phyloP scores from a whole-genome alignment of 2,113 vertebrate genomes.

The Laterallus jamaicensis region DNA sequence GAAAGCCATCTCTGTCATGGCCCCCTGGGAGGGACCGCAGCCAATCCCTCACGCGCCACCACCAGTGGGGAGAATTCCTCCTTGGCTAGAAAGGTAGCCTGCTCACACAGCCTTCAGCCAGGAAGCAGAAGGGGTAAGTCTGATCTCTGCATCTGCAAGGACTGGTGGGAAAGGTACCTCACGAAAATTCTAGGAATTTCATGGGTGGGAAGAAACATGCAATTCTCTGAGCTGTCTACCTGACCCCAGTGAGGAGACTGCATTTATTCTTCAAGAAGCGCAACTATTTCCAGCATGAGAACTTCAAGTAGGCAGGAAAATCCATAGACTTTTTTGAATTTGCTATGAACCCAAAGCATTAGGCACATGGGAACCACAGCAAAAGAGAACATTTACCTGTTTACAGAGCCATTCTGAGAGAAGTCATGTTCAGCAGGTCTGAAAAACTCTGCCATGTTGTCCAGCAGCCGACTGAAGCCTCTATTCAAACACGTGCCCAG shows the following conservation, averaged over 20 bases:
- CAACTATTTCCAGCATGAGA: background rate
- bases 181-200: background rate
- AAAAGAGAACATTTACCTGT: conserved; percentile 78
- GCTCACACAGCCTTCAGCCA: background rate
- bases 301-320: background rate
- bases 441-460: conserved; percentile 97
- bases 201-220: background rate
- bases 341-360: background rate
- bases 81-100: background rate
- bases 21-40: background rate
- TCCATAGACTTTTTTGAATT: background rate
- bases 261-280: background rate
- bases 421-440: conserved; percentile 82
- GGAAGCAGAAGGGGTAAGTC: background rate
- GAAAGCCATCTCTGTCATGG: rapidly evolving
- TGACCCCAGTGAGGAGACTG: background rate
- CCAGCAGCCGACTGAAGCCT: conserved; percentile 91
- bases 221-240: background rate
- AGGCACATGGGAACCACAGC: background rate
- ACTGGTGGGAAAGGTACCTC: background rate
- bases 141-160: background rate
- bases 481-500: conserved; percentile 87
- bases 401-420: conserved; percentile 66
- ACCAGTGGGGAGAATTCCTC: background rate
- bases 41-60: background rate